phyloP scores from a whole-genome alignment of 1,140 invertebrate genomes.

The Sarcophaga peregrina region DNA sequence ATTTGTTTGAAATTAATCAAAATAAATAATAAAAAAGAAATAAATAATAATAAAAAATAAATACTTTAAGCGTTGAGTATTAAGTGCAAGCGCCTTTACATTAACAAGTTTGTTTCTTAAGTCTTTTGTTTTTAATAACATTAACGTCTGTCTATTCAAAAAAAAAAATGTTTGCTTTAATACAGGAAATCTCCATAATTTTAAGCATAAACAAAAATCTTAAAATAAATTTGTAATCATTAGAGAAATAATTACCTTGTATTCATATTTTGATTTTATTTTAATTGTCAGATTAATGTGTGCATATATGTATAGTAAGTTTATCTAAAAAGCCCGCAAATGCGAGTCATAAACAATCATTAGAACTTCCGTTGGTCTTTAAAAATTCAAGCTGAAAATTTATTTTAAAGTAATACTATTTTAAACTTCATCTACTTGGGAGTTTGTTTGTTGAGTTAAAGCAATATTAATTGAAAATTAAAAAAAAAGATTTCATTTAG shows the following conservation, averaged over 20 bases:
- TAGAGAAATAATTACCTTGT: neutral
- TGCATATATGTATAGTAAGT: no score
- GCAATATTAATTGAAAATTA: neutral
- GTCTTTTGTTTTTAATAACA: conserved; percentile 9
- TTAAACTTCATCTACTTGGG: neutral
- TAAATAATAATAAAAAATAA: neutral
- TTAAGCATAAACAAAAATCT: neutral
- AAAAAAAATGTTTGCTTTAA: neutral
- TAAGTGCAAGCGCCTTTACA: no score
- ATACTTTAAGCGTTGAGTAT: neutral
- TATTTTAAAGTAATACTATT: neutral
- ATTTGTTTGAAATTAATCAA: no score
- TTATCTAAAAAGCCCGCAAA: no score
- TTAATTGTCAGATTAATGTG: neutral
- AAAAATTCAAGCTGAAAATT: neutral
- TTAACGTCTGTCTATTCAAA: no score
- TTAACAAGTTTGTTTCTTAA: neutral
- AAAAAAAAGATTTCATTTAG: no score
- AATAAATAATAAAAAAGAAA: no score
- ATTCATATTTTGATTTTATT: neutral
- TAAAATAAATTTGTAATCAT: neutral
- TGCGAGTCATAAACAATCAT: neutral
- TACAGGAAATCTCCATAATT: neutral
- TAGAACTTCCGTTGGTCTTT: neutral
- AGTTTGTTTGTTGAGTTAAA: neutral